Conservation (phyloP, 2,113 vertebrate genomes). For the Psittacara wagleri region DNA sequence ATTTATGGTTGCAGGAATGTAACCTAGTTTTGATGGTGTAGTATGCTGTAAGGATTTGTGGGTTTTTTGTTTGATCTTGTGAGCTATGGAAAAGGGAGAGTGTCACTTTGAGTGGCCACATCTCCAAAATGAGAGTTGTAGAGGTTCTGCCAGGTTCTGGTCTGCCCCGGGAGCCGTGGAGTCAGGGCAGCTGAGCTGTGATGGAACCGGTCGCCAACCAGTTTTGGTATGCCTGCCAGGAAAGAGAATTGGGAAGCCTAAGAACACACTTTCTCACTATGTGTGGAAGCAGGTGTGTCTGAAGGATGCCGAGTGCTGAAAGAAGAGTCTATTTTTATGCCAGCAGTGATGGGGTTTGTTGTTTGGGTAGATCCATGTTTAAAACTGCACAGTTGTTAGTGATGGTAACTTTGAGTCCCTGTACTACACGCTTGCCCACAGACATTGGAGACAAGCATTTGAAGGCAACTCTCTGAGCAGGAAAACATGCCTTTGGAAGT, state of each 20-base stretch:
- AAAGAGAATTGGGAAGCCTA: background rate
- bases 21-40: background rate
- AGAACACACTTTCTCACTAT: background rate
- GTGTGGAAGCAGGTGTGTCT: background rate
- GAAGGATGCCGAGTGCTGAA: background rate
- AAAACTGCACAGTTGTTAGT: background rate
- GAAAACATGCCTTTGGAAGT: background rate
- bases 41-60: background rate
- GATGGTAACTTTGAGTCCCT: background rate
- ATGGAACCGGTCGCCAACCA: rapidly evolving
- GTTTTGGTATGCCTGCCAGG: background rate
- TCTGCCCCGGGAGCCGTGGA: background rate
- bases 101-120: background rate
- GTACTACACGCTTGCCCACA: rapidly evolving
- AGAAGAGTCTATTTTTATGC: background rate
- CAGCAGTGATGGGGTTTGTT: background rate
- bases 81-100: background rate
- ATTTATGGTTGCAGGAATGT: background rate
- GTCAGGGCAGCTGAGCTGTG: background rate
- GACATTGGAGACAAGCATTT: background rate
- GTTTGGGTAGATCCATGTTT: background rate
- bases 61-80: background rate
- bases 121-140: background rate
- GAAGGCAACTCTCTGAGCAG: background rate
- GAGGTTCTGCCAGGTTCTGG: background rate